These are phyloP conservation scores for Orchestia grillus DNA, from an alignment of 1,140 invertebrate genomes.

Conservation along the genomic window DNA sequence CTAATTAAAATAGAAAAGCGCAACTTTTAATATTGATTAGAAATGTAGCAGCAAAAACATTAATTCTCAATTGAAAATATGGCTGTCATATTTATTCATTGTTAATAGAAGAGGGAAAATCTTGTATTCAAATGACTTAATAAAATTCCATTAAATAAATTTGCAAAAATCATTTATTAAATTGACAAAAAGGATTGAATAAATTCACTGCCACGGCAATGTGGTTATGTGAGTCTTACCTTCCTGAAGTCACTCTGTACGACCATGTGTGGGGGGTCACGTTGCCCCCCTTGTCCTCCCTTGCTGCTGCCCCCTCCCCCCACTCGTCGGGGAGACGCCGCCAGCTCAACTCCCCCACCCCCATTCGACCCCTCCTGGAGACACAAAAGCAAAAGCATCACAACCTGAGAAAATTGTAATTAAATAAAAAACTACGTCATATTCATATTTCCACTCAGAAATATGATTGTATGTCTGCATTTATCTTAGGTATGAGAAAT, in stretches of 20 bases:
- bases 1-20: background rate
- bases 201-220: too few relatives aligned
- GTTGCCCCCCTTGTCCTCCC: constrained; percentile 30
- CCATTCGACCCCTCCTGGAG: constrained; percentile 33
- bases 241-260: constrained; percentile 45
- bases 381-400: background rate
- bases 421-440: too few relatives aligned
- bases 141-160: too few relatives aligned
- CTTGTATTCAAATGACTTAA: too few relatives aligned
- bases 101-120: background rate
- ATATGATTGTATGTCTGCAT: too few relatives aligned
- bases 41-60: background rate
- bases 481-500: too few relatives aligned
- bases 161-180: background rate
- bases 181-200: background rate
- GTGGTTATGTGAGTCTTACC: background rate
- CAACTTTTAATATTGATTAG: background rate
- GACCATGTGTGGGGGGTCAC: constrained; percentile 35
- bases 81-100: background rate
- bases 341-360: constrained; percentile 32
- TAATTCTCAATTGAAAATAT: background rate
- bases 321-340: constrained; percentile 25
- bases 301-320: background rate
- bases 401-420: background rate
- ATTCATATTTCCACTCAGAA: too few relatives aligned